A percentile compares a stretch with the other conserved stretches of the same genome.
Evolutionary conservation across 2,888 invertebrate genomes (phyloP).

Genomic region (Dendrolimus houi): DNA sequence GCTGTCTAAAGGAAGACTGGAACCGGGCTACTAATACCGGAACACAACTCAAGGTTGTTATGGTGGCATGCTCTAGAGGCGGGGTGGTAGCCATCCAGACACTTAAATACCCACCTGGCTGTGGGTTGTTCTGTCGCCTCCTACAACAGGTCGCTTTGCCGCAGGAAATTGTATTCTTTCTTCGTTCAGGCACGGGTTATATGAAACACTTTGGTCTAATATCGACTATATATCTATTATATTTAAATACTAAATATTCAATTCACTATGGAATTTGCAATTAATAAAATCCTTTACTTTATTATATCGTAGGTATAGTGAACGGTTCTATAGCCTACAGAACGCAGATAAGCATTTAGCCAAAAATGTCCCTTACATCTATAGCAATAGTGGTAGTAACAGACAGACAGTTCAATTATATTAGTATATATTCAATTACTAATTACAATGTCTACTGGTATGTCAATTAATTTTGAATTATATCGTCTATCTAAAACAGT

Average conservation of each 20-base stretch:
- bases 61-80: neutral
- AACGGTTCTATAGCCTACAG: too few species aligned
- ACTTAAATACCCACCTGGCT: neutral
- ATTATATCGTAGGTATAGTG: too few species aligned
- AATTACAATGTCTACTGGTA: neutral
- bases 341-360: too few species aligned
- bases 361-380: too few species aligned
- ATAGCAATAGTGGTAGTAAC: too few species aligned
- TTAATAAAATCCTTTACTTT: too few species aligned
- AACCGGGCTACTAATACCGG: neutral
- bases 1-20: neutral
- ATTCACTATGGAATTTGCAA: too few species aligned
- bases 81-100: neutral
- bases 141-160: neutral
- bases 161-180: neutral
- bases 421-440: too few species aligned
- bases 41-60: neutral
- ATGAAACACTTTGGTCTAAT: too few species aligned
- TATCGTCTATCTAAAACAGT: slow-evolving; percentile 26
- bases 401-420: too few species aligned
- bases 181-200: neutral
- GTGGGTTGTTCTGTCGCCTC: neutral
- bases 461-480: slow-evolving; percentile 11
- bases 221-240: too few species aligned
- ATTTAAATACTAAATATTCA: too few species aligned